Percentiles rank a stretch among this genome's conserved stretches.
phyloP scores from a whole-genome alignment of 2,888 invertebrate genomes.

The Stenchaetothrips biformis region DNA sequence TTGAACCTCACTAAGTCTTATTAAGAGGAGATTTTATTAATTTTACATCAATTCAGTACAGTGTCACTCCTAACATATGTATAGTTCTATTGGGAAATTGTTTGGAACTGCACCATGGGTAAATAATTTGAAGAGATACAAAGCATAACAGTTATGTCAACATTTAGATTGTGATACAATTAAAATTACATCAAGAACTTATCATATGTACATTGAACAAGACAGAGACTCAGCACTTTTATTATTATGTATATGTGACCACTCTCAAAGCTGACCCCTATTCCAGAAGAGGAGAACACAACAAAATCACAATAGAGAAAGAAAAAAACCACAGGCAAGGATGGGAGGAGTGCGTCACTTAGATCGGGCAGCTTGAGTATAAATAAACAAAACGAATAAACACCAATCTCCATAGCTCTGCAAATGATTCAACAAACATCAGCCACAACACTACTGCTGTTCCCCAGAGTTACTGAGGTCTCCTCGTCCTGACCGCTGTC shows the following conservation, averaged over 20 bases:
- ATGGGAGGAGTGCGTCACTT: not conserved
- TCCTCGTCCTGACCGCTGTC: conserved; percentile 55
- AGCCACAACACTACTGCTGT: conserved; percentile 44
- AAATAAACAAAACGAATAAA: conserved; percentile 4
- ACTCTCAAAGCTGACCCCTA: not conserved
- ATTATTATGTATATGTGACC: not conserved
- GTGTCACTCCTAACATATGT: no score
- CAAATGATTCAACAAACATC: not conserved
- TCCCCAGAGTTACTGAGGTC: conserved; percentile 54
- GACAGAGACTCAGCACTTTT: not conserved
- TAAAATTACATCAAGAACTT: not conserved
- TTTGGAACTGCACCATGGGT: not conserved
- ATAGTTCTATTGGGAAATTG: no score
- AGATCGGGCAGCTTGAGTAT: not conserved
- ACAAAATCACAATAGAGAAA: no score
- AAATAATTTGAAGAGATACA: not conserved
- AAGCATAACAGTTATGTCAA: not conserved
- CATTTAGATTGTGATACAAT: not conserved
- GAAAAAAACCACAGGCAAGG: not conserved
- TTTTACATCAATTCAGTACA: no score
- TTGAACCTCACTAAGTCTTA: no score
- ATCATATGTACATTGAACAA: not conserved
- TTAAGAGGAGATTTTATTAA: no score
- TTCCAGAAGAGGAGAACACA: not conserved
- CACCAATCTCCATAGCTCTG: not conserved